Conservation (phyloP, 2,797 vertebrate genomes). For the Bucorvus abyssinicus region DNA sequence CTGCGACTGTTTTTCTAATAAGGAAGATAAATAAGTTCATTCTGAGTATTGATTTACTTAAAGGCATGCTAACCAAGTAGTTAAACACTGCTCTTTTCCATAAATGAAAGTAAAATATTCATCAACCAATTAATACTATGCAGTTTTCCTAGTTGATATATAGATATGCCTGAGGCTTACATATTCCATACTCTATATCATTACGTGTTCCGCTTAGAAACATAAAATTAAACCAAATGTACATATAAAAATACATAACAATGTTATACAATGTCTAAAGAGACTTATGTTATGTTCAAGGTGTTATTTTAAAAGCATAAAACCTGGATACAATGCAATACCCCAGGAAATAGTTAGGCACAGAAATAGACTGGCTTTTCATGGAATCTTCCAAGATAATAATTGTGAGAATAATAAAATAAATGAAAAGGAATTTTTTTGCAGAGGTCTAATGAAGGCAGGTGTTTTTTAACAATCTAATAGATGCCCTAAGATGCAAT, state of each 20-base stretch:
- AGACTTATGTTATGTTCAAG: neutral
- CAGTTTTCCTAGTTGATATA: neutral
- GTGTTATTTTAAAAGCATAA: neutral
- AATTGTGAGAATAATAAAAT: neutral
- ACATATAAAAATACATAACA: slow-evolving; percentile 3
- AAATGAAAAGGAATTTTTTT: neutral
- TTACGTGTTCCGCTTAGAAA: neutral
- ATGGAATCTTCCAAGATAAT: neutral
- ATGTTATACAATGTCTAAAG: neutral
- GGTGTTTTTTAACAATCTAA: neutral
- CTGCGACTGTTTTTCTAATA: slow-evolving; percentile 42
- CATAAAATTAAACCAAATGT: slow-evolving; percentile 17
- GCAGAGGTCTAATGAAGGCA: neutral
- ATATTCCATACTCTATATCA: slow-evolving; percentile 4
- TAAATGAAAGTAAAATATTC: slow-evolving; percentile 66
- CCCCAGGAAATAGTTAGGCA: neutral
- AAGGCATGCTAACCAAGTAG: slow-evolving; percentile 50
- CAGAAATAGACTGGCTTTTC: neutral
- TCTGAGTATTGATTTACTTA: slow-evolving; percentile 59
- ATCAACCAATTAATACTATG: slow-evolving; percentile 55
- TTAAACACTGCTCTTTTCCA: slow-evolving; percentile 54
- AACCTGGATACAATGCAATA: neutral
- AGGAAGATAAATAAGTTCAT: slow-evolving; percentile 50
- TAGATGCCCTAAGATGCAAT: neutral
- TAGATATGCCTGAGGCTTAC: neutral